Conservation (phyloP, 2,113 vertebrate genomes). For the Laticauda colubrina region DNA sequence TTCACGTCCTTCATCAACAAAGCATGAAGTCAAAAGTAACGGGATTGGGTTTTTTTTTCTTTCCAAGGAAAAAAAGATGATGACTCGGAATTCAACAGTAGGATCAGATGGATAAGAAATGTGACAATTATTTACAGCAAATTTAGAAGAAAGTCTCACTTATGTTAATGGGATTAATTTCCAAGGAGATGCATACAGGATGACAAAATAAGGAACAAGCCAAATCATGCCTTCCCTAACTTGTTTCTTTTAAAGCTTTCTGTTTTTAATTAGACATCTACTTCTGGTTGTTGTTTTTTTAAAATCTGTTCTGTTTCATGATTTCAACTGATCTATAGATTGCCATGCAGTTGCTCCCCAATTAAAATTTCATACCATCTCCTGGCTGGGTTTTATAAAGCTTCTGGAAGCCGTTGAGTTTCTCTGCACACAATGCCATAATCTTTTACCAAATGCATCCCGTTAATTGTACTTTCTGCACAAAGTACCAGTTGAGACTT, state of each 20-base stretch:
- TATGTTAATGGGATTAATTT: background rate
- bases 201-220: background rate
- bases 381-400: background rate
- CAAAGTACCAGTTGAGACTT: background rate
- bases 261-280: background rate
- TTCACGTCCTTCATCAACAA: background rate
- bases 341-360: background rate
- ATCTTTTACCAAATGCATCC: background rate
- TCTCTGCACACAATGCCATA: background rate
- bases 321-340: background rate
- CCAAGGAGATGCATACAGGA: background rate
- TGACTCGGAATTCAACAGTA: background rate
- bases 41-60: background rate
- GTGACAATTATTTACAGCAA: background rate
- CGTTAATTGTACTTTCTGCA: background rate
- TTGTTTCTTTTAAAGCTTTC: background rate
- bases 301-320: background rate
- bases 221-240: background rate
- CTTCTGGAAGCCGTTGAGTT: background rate
- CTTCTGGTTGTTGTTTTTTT: background rate
- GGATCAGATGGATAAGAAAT: background rate
- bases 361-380: background rate
- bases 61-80: background rate
- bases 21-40: background rate
- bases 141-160: background rate